phyloP scores from a whole-genome alignment of 1,140 invertebrate species.

The Zaprionus nigranus region DNA sequence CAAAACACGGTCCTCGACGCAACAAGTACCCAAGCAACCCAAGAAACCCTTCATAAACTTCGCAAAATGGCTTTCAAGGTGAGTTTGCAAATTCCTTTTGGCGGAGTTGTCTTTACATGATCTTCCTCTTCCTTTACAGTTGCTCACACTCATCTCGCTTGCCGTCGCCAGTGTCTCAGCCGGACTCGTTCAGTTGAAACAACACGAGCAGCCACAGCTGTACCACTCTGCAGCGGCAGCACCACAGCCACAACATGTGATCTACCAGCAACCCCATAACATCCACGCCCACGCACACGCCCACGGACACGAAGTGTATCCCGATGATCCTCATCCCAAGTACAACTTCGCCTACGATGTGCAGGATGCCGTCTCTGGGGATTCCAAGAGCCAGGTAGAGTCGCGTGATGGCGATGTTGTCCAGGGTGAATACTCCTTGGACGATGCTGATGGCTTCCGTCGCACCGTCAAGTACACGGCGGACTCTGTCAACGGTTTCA shows the following conservation, averaged over 20 bases:
- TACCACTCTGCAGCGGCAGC: slow-evolving; percentile 44
- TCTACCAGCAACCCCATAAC: slow-evolving; percentile 70
- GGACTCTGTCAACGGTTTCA: slow-evolving; percentile 84
- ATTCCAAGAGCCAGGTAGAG: slow-evolving; percentile 87
- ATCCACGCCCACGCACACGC: slow-evolving; percentile 66
- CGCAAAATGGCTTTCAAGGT: slow-evolving; percentile 83
- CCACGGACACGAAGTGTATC: slow-evolving; percentile 73
- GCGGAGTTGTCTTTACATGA: slow-evolving; percentile 2
- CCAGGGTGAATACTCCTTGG: slow-evolving; percentile 79
- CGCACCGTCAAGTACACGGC: slow-evolving; percentile 85
- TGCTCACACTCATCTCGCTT: slow-evolving; percentile 59
- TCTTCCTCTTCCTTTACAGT: slow-evolving; percentile 16
- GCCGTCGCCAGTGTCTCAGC: slow-evolving; percentile 62
- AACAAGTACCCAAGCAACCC: slow-evolving; percentile 70
- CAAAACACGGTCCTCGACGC: slow-evolving; percentile 67
- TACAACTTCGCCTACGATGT: slow-evolving; percentile 85
- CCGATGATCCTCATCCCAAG: slow-evolving; percentile 85
- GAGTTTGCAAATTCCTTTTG: slow-evolving; percentile 20
- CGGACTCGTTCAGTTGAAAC: slow-evolving; percentile 68
- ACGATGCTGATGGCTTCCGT: slow-evolving; percentile 84
- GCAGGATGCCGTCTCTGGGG: slow-evolving; percentile 86
- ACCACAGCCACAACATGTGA: slow-evolving; percentile 62
- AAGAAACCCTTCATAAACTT: slow-evolving; percentile 37
- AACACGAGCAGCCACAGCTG: slow-evolving; percentile 59
- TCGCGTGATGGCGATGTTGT: slow-evolving; percentile 87